Evolutionary conservation across 1,140 invertebrate species (phyloP), one percentile per base, ranked within the genome.

Genomic region (Apocrypta bakeri): DNA sequence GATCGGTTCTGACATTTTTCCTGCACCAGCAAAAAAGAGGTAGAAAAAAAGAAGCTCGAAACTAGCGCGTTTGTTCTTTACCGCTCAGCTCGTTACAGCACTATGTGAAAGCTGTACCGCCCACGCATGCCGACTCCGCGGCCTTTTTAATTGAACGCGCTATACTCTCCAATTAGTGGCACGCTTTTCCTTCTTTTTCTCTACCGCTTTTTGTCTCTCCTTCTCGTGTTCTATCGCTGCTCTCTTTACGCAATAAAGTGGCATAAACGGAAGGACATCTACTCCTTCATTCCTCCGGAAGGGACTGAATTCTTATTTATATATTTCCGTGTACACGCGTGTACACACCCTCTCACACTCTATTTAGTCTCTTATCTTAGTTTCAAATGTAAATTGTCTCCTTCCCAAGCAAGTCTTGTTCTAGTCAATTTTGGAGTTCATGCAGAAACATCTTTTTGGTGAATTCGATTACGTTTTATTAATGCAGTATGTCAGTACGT

Each of bases 141-240:
- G 73, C n/a, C 66, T 69, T 27, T 82, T 75, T 82, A 82, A 82
- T 82, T 72, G 74, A 48, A 77, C 74, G 48, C 33, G 24, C 40
- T 27, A 64, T 21, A 21, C 25, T 61, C 73, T 69, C 66, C 81
- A 82, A 82, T 82, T 82, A 82, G 81, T 82, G 76, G 21, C 73
- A 56, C 14, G 24, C 27, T 12, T 48, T 33, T 40, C 0, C 40
- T 24, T 56, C 21, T 14, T 21, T 56, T n/a, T 56, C 17, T 56
- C 21, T 56, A 17, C 17, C 21, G 21, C 33, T 31, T 33, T 68
- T 9, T 56, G 4, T 14, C 48, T 56, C 17, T 56, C 17, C n/a
- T 4, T 56, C 48, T 17, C 21, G 21, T 17, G 40, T n/a, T 24
- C 68, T 79, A 2, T 31, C n/a, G 7, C 42, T 29, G 2, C 3